A percentile compares a stretch with the other conserved stretches of the same genome.
These are phyloP conservation scores for Lota lota DNA, from an alignment of 2,113 vertebrate genomes.

Conservation along the genomic window DNA sequence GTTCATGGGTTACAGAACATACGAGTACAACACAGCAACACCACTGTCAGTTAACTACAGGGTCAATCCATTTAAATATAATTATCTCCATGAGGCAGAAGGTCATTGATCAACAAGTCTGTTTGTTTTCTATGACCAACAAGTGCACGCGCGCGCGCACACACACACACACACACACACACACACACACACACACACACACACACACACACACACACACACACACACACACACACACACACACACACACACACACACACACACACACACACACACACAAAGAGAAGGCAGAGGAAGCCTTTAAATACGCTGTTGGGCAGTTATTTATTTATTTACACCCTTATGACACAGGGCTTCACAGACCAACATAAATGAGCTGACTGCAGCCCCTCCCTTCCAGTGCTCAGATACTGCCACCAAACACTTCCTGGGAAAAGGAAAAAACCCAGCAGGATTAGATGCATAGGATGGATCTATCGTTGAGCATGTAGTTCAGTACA, in stretches of 20 bases:
- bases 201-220: slow-evolving; percentile 8
- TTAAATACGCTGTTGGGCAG: not conserved
- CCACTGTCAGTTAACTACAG: not conserved
- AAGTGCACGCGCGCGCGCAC: not conserved
- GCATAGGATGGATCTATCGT: too few relatives aligned
- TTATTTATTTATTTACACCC: not conserved
- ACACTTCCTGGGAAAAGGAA: too few relatives aligned
- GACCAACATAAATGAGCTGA: too few relatives aligned
- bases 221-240: slow-evolving; percentile 10
- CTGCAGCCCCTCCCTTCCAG: too few relatives aligned
- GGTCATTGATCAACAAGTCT: too few relatives aligned
- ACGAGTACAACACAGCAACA: not conserved
- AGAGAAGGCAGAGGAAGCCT: not conserved
- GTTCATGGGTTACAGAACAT: not conserved
- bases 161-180: not conserved
- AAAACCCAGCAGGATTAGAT: too few relatives aligned
- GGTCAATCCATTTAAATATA: slow-evolving; percentile 43
- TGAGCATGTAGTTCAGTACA: too few relatives aligned
- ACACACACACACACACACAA: too few relatives aligned
- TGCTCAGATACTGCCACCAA: too few relatives aligned
- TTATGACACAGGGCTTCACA: too few relatives aligned
- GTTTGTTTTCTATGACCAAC: not conserved
- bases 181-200: not conserved
- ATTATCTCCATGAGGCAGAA: too few relatives aligned
- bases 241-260: too few relatives aligned